Conservation (phyloP, 2,797 vertebrate species). For the Chiloscyllium punctatum region DNA sequence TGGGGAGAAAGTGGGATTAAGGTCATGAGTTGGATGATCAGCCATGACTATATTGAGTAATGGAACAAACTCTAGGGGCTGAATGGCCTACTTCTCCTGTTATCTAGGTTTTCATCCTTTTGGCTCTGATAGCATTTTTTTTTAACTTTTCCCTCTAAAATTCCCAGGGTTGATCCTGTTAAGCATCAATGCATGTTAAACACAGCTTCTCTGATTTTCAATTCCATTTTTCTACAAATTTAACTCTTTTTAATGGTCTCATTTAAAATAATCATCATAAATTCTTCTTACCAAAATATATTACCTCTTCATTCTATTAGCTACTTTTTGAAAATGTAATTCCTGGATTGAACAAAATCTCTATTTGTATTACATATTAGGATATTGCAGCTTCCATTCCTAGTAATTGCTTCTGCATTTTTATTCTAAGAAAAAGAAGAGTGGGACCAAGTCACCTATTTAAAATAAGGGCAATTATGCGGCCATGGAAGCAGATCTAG, state of each 20-base stretch:
- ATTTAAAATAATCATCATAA: not conserved
- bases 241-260: not conserved
- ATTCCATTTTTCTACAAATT: not conserved
- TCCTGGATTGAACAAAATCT: not conserved
- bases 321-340: not conserved
- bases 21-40: no score
- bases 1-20: no score
- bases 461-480: no score
- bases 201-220: not conserved
- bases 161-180: not conserved
- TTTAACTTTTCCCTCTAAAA: not conserved
- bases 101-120: not conserved
- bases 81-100: no score
- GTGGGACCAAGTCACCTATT: no score
- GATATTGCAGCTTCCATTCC: not conserved
- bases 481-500: no score
- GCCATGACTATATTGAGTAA: no score
- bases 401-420: not conserved
- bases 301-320: not conserved
- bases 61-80: no score
- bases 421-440: no score
- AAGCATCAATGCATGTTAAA: not conserved
- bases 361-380: not conserved
- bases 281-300: not conserved
- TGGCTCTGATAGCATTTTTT: not conserved